Evolutionary conservation across 2,888 invertebrate genomes (phyloP).

Genomic region (Hydraecia micacea): DNA sequence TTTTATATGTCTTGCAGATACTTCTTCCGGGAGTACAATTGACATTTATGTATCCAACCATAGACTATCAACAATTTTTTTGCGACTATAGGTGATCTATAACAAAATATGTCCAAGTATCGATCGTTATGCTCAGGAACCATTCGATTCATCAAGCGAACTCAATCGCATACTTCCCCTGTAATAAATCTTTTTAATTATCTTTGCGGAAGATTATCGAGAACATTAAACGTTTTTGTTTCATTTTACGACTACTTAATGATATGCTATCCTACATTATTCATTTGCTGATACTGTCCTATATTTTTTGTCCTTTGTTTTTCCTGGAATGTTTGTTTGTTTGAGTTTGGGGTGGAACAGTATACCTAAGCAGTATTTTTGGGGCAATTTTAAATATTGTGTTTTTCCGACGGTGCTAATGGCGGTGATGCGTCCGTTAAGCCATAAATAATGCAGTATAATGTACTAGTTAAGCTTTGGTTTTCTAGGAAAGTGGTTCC

Average conservation of each 20-base stretch:
- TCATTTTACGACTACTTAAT: conserved; percentile 7
- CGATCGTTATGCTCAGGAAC: conserved; percentile 35
- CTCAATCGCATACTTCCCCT: conserved; percentile 20
- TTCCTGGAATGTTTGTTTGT: neutral
- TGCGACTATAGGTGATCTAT: neutral
- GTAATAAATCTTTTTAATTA: conserved; percentile 48
- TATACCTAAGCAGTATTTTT: too few species aligned
- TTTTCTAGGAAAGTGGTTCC: neutral
- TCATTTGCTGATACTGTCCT: conserved; percentile 11
- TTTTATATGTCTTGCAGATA: neutral
- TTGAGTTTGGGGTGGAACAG: neutral
- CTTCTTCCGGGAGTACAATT: neutral
- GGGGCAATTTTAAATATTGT: neutral
- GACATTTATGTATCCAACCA: neutral
- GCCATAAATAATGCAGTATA: too few species aligned
- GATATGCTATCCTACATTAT: conserved; percentile 26
- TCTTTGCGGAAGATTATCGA: conserved; percentile 32
- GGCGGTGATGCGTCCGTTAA: neutral
- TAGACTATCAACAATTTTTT: neutral
- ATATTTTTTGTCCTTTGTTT: conserved; percentile 1
- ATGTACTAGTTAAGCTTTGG: neutral
- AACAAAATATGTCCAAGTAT: conserved; percentile 27
- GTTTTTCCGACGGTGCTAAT: neutral
- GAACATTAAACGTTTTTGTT: conserved; percentile 44
- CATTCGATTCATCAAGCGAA: conserved; percentile 37